Conservation (phyloP, 1,140 invertebrate genomes). For the Drosophila tsacasi region DNA sequence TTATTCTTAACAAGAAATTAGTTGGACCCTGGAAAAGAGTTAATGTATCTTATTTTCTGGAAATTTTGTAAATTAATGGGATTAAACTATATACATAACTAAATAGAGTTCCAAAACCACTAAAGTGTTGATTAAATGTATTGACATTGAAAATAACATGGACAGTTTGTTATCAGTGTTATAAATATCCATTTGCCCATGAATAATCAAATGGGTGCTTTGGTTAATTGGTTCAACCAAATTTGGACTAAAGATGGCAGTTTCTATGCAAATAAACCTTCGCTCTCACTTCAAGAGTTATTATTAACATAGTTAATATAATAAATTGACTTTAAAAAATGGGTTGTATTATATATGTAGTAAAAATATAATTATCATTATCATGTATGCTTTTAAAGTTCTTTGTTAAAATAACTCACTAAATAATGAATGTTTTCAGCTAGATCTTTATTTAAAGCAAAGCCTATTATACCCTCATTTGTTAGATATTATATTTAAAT, state of each 20-base stretch:
- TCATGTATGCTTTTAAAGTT: too few relatives aligned
- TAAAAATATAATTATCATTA: too few relatives aligned
- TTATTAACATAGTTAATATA: neutral
- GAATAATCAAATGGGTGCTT: conserved; percentile 21
- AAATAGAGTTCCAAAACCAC: neutral
- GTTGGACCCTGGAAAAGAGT: neutral
- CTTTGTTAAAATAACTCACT: too few relatives aligned
- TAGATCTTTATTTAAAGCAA: too few relatives aligned
- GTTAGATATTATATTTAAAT: neutral
- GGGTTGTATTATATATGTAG: too few relatives aligned
- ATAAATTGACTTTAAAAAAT: too few relatives aligned
- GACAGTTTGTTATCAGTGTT: conserved; percentile 23
- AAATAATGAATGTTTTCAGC: too few relatives aligned
- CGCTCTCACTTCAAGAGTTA: neutral
- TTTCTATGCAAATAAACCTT: neutral
- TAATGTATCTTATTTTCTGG: neutral
- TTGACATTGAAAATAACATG: conserved; percentile 33
- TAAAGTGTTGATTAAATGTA: conserved; percentile 12
- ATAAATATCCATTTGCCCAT: conserved; percentile 12
- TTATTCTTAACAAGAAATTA: neutral
- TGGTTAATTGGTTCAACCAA: conserved; percentile 6
- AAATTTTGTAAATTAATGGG: neutral
- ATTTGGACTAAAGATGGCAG: neutral
- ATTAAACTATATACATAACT: neutral
- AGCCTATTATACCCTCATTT: neutral